Evolutionary conservation across 2,888 invertebrate species (phyloP).

Genomic region (Branchipolynoe longqiensis): DNA sequence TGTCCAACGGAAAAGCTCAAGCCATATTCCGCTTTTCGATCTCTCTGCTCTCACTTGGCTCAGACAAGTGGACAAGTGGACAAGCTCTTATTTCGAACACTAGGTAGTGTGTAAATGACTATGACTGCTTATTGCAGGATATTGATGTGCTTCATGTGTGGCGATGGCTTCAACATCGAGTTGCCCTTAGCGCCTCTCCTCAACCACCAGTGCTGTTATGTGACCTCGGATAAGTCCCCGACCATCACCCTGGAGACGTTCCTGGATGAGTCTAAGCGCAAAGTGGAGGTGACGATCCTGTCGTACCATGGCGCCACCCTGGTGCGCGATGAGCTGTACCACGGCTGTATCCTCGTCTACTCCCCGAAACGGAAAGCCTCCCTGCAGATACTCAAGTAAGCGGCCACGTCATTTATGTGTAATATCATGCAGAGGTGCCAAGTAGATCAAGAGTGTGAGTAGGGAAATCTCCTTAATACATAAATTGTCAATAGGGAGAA

Average conservation of each 20-base stretch:
- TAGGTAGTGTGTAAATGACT: not conserved
- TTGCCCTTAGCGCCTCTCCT: constrained; percentile 93
- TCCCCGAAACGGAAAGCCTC: constrained; percentile 97
- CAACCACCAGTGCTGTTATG: constrained; percentile 92
- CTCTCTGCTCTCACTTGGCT: too few species aligned
- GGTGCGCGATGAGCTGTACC: constrained; percentile 91
- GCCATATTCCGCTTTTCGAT: too few species aligned
- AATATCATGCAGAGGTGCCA: too few species aligned
- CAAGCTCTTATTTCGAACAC: too few species aligned
- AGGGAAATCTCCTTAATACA: too few species aligned
- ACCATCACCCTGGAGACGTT: constrained; percentile 95
- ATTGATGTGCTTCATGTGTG: constrained; percentile 94
- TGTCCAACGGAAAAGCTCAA: too few species aligned
- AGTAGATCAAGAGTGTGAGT: too few species aligned
- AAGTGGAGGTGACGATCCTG: constrained; percentile 89
- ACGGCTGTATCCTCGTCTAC: constrained; percentile 96
- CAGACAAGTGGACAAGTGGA: too few species aligned
- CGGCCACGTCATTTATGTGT: too few species aligned
- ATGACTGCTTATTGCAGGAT: constrained; percentile 78
- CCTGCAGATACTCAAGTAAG: constrained; percentile 91
- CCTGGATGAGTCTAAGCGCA: constrained; percentile 92
- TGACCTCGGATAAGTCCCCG: constrained; percentile 88
- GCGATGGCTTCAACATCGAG: constrained; percentile 95
- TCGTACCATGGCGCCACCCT: constrained; percentile 96
- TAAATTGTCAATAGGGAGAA: too few species aligned